Conservation (phyloP, 2,797 vertebrate genomes). For the Gymnocypris eckloni region DNA sequence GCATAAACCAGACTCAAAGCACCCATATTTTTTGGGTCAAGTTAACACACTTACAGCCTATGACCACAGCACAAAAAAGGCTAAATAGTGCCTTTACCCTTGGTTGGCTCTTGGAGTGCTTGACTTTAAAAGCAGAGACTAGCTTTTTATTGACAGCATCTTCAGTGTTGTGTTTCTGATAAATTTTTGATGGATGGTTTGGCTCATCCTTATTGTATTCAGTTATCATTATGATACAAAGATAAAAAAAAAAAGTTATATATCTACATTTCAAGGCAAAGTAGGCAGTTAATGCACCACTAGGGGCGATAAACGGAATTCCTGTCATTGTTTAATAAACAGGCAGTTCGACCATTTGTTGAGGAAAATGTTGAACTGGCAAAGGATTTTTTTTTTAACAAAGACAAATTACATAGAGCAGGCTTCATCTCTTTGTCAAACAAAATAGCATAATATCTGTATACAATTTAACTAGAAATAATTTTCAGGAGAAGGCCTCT, state of each 20-base stretch:
- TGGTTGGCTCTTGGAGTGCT: background rate
- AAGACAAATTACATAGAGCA: background rate
- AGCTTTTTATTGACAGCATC: background rate
- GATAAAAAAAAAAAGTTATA: background rate
- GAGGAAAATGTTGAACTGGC: background rate
- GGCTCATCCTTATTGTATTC: no score
- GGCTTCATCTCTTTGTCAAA: background rate
- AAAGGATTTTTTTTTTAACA: background rate
- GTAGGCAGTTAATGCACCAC: background rate
- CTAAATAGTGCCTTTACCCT: background rate
- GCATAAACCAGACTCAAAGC: background rate
- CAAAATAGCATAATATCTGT: constrained; percentile 17
- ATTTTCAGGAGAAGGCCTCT: background rate
- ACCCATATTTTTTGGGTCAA: background rate
- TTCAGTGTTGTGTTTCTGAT: background rate
- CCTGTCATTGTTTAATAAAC: background rate
- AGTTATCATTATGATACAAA: background rate
- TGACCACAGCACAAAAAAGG: background rate
- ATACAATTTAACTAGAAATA: background rate
- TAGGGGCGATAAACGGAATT: background rate
- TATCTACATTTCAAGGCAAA: background rate
- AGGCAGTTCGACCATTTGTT: background rate
- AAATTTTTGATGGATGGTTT: background rate
- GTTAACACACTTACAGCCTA: background rate
- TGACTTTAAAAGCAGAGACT: background rate